Evolutionary conservation across 2,888 invertebrate genomes (phyloP), one percentile per base, ranked within the genome.

Genomic region (Odiellus spinosus): DNA sequence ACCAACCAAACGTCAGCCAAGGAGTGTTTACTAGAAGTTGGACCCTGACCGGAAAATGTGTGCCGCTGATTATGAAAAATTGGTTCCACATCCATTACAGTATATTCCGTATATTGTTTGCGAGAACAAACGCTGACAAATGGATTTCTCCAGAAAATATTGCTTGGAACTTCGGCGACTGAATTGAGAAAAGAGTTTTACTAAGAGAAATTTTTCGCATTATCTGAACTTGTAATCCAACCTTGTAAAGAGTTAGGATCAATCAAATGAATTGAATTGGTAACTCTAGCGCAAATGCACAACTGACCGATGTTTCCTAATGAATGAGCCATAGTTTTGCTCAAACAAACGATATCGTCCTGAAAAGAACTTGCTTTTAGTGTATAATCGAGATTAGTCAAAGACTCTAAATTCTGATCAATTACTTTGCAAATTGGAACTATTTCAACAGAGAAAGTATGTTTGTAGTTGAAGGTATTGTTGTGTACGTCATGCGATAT

Each of bases 401-500:
- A 40, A 17, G 8, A 19, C n/a, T 21, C n/a, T n/a, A 39, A 39
- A 32, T 26, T 26, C 11, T n/a, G n/a, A 3, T 26, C n/a, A 63
- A 85, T 85, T 64, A 91, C 87, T 67, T 93, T 95, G 15, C 95
- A 95, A 46, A 98, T 67, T 0, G 98, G 96, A 1, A 88, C 90
- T 59, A 99, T 85, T 66, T 98, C 95, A 54, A 98, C 80, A 52
- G 86, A 83, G 59, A 62, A 73, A 5, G 91, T 85, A 63, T 83
- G 85, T 67, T 99, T 99, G 68, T 93, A 96, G 66, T 95, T 95
- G 68, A 84, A 95, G 12, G 80, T 76, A 63, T 98, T 98, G 65
- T 86, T 95, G 67, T 90, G 91, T 47, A 88, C 83, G 67, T 99
- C 98, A 61, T 96, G 96, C 0, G 96, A 93, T 59, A 96, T 82